Evolutionary conservation across 2,113 vertebrate genomes (phyloP), one percentile per base, ranked within the genome.

Genomic region (Passer domesticus): DNA sequence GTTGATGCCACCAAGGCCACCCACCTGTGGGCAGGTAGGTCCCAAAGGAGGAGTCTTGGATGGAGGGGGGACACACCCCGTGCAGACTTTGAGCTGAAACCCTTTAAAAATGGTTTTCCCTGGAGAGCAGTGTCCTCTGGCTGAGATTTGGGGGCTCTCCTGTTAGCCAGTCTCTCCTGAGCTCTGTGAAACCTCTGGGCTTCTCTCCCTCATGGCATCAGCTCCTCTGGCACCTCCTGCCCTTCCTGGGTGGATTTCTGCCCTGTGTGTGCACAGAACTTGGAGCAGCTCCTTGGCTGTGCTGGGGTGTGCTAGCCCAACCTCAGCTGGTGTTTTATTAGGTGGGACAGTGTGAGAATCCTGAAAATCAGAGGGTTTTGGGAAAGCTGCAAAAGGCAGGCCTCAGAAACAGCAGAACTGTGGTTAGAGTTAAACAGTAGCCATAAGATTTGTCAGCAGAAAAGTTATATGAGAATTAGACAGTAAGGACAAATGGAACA

Each of bases 131-230:
- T 0, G 22, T 30, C 24, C 44, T n/a, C 46, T 59, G 33, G 18
- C 23, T 16, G 74, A 62, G 49, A 6, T 68, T 19, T 72, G 31
- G 47, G 10, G 37, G 14, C 33, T 39, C 18, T 47, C 33, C 69
- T 33, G 59, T 53, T 8, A 2, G 15, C 7, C 20, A 27, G 13
- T 18, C 9, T 62, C 41, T 69, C 10, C 0, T 25, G 15, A 53
- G 31, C 20, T 30, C 9, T 24, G 49, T 14, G 7, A 27, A 79
- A 53, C 7, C 28, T 53, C n/a, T 39, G 56, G 9, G 12, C 3
- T 50, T 10, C 5, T 49, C 22, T 62, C 21, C 22, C 5, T 4
- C 2, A 0, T 10, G 4, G 0, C 1, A 5, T 5, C 10, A 12
- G 58, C 13, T 44, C 23, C 50, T 37, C 7, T 13, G 39, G 5